phyloP scores from a whole-genome alignment of 2,113 vertebrate genomes.

The Mobula hypostoma region DNA sequence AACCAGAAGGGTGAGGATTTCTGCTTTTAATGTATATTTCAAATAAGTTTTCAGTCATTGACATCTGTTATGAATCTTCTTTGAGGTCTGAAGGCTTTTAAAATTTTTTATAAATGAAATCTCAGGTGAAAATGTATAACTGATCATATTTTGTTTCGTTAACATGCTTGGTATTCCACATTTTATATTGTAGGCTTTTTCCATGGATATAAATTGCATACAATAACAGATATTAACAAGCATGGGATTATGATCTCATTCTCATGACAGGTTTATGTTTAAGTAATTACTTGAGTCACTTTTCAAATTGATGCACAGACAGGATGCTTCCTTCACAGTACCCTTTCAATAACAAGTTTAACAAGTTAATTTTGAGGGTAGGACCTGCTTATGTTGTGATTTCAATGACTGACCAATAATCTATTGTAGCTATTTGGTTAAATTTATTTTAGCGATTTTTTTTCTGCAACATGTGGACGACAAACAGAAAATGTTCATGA shows the following conservation, averaged over 20 bases:
- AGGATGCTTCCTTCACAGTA: neutral
- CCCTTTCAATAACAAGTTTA: neutral
- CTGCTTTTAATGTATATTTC: neutral
- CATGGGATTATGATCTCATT: neutral
- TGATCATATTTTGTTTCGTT: neutral
- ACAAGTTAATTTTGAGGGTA: neutral
- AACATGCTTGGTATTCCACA: neutral
- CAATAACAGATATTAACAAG: neutral
- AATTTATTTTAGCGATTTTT: neutral
- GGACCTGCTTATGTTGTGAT: neutral
- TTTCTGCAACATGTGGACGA: neutral
- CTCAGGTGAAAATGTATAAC: neutral
- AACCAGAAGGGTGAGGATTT: constrained; percentile 76
- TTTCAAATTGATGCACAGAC: neutral
- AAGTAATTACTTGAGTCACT: neutral
- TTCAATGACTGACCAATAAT: neutral
- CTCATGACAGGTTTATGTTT: neutral
- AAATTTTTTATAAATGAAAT: neutral
- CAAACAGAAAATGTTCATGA: neutral
- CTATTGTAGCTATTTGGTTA: neutral
- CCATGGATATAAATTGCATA: neutral
- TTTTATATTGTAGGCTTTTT: neutral
- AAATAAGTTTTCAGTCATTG: neutral
- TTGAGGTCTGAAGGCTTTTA: neutral
- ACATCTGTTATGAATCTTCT: neutral